Conservation (phyloP, 2,888 invertebrate genomes). For the Hirtodrosophila cameraria region DNA sequence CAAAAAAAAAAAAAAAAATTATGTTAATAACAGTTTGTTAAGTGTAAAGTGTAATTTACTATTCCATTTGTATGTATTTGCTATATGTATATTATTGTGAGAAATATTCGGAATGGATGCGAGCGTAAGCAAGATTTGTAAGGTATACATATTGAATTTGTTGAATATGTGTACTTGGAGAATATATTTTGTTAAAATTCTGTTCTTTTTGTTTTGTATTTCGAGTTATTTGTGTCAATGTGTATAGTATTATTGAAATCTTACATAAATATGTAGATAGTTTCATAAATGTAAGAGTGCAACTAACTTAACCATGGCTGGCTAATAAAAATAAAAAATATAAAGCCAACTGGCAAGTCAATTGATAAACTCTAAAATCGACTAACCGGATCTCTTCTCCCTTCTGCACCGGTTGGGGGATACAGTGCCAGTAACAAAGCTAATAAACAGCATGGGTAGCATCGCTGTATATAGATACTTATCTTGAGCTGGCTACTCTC, state of each 20-base stretch:
- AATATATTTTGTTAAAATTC: slow-evolving; percentile 7
- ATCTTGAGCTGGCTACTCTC: slow-evolving; percentile 6
- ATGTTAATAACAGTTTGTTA: slow-evolving; percentile 14
- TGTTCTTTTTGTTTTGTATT: not conserved
- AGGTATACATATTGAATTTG: slow-evolving; percentile 4
- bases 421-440: slow-evolving; percentile 5
- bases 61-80: not conserved
- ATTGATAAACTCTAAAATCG: slow-evolving; percentile 14
- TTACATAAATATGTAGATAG: slow-evolving; percentile 2
- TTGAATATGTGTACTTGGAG: not conserved
- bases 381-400: slow-evolving; percentile 7
- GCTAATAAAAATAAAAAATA: not conserved
- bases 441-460: slow-evolving; percentile 16
- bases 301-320: slow-evolving; percentile 3
- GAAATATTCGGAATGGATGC: slow-evolving; percentile 3
- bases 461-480: not conserved
- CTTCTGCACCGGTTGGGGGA: slow-evolving; percentile 1
- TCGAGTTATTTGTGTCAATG: not conserved
- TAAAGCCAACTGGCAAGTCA: slow-evolving; percentile 8
- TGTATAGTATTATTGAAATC: slow-evolving; percentile 5
- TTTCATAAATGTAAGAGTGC: slow-evolving; percentile 9
- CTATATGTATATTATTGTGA: not conserved
- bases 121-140: slow-evolving; percentile 13
- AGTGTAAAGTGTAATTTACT: slow-evolving; percentile 1
- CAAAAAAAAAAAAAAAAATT: not conserved